A percentile compares a stretch with the other conserved stretches of the same genome.
phyloP scores from a whole-genome alignment of 2,888 invertebrate species.

The Leptothorax acervorum region DNA sequence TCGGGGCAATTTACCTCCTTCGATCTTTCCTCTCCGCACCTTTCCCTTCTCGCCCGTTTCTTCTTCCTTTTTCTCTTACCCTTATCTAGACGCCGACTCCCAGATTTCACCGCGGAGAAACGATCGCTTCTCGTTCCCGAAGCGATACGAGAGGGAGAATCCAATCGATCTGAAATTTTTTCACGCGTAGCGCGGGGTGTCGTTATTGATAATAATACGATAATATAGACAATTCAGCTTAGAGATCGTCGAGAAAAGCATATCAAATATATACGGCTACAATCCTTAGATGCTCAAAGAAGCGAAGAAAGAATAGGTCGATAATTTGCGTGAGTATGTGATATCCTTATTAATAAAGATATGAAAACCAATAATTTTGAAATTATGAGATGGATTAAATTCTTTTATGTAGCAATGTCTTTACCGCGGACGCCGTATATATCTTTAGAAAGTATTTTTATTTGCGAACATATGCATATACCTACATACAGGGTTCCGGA shows the following conservation, averaged over 20 bases:
- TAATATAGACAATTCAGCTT: background rate
- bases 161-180: constrained; percentile 50
- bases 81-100: constrained; percentile 67
- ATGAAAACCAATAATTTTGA: too few relatives aligned
- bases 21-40: constrained; percentile 56
- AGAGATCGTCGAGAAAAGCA: background rate
- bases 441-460: too few relatives aligned
- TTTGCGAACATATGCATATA: too few relatives aligned
- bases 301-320: too few relatives aligned
- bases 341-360: too few relatives aligned
- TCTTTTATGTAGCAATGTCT: too few relatives aligned
- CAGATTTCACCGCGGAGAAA: constrained; percentile 69
- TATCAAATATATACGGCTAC: background rate
- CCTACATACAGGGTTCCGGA: too few relatives aligned
- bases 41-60: constrained; percentile 25
- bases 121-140: constrained; percentile 59
- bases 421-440: too few relatives aligned
- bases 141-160: constrained; percentile 47
- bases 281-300: too few relatives aligned
- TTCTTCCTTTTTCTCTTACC: constrained; percentile 45
- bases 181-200: constrained; percentile 12
- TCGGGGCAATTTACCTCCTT: constrained; percentile 81
- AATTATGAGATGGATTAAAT: too few relatives aligned
- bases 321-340: too few relatives aligned
- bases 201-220: constrained; percentile 9